These are phyloP conservation scores for Diglossa brunneiventris DNA, from an alignment of 2,113 vertebrate species.

Conservation along the genomic window DNA sequence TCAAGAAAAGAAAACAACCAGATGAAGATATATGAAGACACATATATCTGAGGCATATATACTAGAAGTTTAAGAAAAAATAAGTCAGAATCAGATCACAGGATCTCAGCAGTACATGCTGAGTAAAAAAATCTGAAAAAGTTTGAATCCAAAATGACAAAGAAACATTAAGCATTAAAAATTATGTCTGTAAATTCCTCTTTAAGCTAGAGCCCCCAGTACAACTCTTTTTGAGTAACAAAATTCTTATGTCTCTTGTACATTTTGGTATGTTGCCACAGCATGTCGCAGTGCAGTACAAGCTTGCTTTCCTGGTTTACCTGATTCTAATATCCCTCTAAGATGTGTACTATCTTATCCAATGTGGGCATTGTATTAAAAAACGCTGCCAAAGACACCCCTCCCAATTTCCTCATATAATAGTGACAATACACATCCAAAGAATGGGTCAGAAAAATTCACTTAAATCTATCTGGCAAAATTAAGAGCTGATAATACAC, in stretches of 20 bases:
- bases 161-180: not conserved
- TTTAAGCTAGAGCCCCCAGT: not conserved
- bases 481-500: not conserved
- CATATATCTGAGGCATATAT: not conserved
- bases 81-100: not conserved
- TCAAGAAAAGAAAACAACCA: not conserved
- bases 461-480: not conserved
- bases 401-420: not conserved
- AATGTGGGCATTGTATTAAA: not conserved
- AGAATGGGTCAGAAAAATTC: not conserved
- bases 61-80: not conserved
- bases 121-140: not conserved
- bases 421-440: not conserved
- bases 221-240: not conserved
- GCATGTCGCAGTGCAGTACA: rapidly evolving
- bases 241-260: not conserved
- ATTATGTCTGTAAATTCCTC: not conserved
- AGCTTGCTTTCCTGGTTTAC: not conserved
- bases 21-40: not conserved
- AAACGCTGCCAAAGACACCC: not conserved
- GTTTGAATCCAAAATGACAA: not conserved
- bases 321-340: not conserved
- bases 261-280: not conserved
- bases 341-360: not conserved
- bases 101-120: not conserved